These are phyloP conservation scores for Numenius phaeopus DNA, from an alignment of 2,797 vertebrate genomes.

Conservation along the genomic window DNA sequence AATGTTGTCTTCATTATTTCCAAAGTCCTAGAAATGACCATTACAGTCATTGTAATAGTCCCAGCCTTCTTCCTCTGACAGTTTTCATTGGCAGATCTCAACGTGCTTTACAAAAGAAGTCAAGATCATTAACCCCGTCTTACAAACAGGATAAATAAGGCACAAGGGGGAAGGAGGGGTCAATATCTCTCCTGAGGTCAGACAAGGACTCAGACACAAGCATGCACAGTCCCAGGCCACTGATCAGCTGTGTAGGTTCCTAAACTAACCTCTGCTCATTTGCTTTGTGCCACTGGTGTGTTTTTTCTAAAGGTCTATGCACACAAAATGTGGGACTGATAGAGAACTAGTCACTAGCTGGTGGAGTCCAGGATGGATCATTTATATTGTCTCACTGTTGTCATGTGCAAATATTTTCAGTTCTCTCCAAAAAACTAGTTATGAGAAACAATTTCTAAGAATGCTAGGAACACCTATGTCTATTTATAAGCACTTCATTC, in stretches of 20 bases:
- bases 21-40: background rate
- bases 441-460: background rate
- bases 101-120: constrained; percentile 1
- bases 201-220: background rate
- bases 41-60: background rate
- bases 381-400: background rate
- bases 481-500: background rate
- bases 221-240: background rate
- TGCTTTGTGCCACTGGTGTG: background rate
- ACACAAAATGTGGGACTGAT: background rate
- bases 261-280: background rate
- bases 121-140: constrained; percentile 11
- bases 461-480: background rate
- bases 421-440: background rate
- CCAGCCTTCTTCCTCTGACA: background rate
- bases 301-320: background rate
- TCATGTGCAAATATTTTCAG: background rate
- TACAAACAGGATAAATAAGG: constrained; percentile 9
- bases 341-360: background rate
- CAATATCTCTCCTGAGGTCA: background rate
- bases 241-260: background rate
- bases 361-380: background rate
- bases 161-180: background rate
- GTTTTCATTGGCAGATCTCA: constrained; percentile 29
- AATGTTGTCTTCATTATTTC: background rate